Base-by-base conservation (phyloP, 2,888 invertebrate genomes). In the Leptarthrus brevirostris region DNA sequence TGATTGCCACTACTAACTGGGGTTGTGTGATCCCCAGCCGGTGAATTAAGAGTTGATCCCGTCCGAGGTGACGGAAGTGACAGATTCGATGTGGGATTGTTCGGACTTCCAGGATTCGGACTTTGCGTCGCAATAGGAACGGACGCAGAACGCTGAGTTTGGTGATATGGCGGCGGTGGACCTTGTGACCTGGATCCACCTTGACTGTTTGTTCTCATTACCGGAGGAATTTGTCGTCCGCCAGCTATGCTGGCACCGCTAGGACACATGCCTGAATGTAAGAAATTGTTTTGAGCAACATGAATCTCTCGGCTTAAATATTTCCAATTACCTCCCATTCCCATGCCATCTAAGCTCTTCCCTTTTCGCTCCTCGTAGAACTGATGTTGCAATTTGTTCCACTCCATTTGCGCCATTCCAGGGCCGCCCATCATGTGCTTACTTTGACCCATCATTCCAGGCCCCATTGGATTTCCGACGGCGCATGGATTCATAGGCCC, bases 321-420 rank as follows among this genome's bases (percentile, higher is more conserved):
- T 18, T 20, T 10, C 10, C 2, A 18, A 8, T 36, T 54, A 74
- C 74, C 74, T 36, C 66, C 66, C 30, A 71, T 70, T 5, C 56
- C 30, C 30, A 72, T 58, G 5, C 24, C 76, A 26, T 74, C 77
- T 54, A 72, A 6, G 74, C 76, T 78, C 77, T 81, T 87, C 83
- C 84, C 87, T 83, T 85, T 88, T 82, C 87, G 88, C 83, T 84
- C 89, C 79, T 95, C 94, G 80, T 91, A 92, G 85, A 93, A 94
- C 83, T 95, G 94, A 81, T 93, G 92, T 81, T 95, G 95, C 78
- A 96, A 85, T 84, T 96, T 95, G 80, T 93, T 93, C 96, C 96
- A 96, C 82, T 96, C 96, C 83, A 94, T 89, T 84, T 93, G 92
- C 3, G 90, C 90, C 77, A 88, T 85, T 40, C 81, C 81, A 3